These are phyloP conservation scores for Pachycephala philippinensis DNA, from an alignment of 2,113 vertebrate species.

Conservation along the genomic window DNA sequence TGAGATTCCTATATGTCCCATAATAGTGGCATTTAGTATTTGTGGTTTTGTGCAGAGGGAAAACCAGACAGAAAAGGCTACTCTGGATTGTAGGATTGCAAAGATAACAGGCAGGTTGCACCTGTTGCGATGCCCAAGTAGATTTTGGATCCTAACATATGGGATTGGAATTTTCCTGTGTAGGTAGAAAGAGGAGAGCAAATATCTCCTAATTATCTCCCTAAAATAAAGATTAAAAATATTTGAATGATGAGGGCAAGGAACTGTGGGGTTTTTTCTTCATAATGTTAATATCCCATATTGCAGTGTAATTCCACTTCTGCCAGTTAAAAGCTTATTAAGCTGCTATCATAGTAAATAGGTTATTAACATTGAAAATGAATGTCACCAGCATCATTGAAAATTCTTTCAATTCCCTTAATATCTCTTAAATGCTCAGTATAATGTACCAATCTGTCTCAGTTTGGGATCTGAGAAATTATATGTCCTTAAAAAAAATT, in stretches of 20 bases:
- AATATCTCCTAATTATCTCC: background rate
- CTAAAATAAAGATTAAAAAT: constrained; percentile 15
- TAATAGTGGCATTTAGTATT: background rate
- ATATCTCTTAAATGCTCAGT: constrained; percentile 16
- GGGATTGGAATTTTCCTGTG: background rate
- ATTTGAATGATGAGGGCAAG: constrained; percentile 15
- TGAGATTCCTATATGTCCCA: background rate
- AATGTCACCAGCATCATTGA: constrained; percentile 18
- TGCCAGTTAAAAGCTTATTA: constrained; percentile 44
- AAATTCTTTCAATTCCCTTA: constrained; percentile 35
- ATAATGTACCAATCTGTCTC: background rate
- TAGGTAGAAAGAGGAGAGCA: background rate
- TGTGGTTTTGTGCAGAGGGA: background rate
- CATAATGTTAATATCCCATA: constrained; percentile 29
- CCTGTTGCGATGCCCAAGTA: background rate
- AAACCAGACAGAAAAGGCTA: background rate
- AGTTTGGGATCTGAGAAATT: background rate
- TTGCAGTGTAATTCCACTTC: constrained; percentile 25
- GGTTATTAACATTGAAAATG: constrained; percentile 43
- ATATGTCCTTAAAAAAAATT: background rate
- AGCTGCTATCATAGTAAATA: constrained; percentile 42
- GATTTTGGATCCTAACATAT: background rate
- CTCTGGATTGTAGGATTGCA: background rate
- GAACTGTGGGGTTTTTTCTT: background rate
- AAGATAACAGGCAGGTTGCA: background rate